These are phyloP conservation scores for Florisuga fusca DNA, from an alignment of 2,797 vertebrate species.

Conservation along the genomic window DNA sequence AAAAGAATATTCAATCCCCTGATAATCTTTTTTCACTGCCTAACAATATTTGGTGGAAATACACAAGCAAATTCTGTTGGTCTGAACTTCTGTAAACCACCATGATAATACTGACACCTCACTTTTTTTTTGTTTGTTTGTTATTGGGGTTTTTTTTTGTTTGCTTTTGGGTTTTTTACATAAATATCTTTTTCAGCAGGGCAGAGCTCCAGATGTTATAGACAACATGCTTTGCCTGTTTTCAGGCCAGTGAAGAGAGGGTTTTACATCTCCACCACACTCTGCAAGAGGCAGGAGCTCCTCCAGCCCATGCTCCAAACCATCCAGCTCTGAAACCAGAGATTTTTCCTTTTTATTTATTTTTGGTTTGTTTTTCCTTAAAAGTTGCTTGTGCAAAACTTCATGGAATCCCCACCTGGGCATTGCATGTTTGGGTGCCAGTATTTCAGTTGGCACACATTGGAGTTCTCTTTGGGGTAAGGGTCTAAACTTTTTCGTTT, in stretches of 20 bases:
- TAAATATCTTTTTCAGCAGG: background rate
- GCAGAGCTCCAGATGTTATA: background rate
- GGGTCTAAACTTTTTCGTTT: background rate
- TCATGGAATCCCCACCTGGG: accelerated
- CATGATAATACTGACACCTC: background rate
- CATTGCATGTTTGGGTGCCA: accelerated
- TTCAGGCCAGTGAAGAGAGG: background rate
- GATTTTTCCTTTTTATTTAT: background rate
- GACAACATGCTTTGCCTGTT: background rate
- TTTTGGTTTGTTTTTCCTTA: background rate
- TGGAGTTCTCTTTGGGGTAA: background rate
- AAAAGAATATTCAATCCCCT: constrained; percentile 63
- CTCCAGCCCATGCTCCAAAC: no score
- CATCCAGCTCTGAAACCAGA: background rate
- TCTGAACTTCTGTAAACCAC: constrained; percentile 17
- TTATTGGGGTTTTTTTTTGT: background rate
- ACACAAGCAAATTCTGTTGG: background rate
- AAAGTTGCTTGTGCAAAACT: background rate
- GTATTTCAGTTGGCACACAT: background rate
- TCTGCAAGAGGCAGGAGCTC: background rate
- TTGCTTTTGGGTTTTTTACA: background rate
- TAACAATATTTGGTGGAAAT: constrained; percentile 61
- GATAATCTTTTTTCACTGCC: constrained; percentile 26
- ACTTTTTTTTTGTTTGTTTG: background rate
- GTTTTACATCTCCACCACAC: accelerated